These are phyloP conservation scores for Adoxophyes honmai DNA, from an alignment of 1,140 invertebrate species.

Conservation along the genomic window DNA sequence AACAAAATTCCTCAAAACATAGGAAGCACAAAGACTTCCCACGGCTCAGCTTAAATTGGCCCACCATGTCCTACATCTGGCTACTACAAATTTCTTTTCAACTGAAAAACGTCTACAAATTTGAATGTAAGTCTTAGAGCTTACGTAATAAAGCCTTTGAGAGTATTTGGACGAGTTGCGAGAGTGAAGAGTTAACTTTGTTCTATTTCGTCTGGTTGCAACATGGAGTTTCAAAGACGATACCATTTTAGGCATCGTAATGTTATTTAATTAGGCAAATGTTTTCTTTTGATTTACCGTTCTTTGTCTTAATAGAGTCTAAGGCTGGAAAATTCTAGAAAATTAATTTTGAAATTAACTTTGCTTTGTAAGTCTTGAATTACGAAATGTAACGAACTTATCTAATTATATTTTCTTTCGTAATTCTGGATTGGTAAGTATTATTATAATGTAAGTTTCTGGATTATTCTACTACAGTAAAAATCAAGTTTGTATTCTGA, in stretches of 20 bases:
- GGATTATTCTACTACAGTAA: too few species aligned
- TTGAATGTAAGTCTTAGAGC: conserved; percentile 32
- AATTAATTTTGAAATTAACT: too few species aligned
- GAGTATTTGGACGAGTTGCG: background rate
- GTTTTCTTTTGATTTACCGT: conserved; percentile 2
- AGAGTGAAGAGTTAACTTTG: conserved; percentile 11
- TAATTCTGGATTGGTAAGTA: too few species aligned
- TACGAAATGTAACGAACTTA: too few species aligned
- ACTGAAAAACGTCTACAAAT: conserved; percentile 25
- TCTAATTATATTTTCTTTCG: too few species aligned
- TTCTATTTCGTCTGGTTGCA: conserved; percentile 6
- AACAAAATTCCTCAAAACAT: conserved; percentile 25
- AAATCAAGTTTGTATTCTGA: too few species aligned
- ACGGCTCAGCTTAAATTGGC: conserved; percentile 37
- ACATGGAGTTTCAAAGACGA: conserved; percentile 10
- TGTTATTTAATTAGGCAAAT: conserved; percentile 19
- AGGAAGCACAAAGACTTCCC: conserved; percentile 45
- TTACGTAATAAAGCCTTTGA: conserved; percentile 16
- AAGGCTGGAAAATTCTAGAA: background rate
- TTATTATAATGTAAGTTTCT: too few species aligned
- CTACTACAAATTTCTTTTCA: conserved; percentile 37
- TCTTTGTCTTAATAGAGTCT: background rate
- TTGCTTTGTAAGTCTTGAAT: too few species aligned
- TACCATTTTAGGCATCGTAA: conserved; percentile 14
- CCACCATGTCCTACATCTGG: conserved; percentile 53